Evolutionary conservation across 1,140 invertebrate species (phyloP), one percentile per base, ranked within the genome.

Genomic region (Dreissena rostriformis): DNA sequence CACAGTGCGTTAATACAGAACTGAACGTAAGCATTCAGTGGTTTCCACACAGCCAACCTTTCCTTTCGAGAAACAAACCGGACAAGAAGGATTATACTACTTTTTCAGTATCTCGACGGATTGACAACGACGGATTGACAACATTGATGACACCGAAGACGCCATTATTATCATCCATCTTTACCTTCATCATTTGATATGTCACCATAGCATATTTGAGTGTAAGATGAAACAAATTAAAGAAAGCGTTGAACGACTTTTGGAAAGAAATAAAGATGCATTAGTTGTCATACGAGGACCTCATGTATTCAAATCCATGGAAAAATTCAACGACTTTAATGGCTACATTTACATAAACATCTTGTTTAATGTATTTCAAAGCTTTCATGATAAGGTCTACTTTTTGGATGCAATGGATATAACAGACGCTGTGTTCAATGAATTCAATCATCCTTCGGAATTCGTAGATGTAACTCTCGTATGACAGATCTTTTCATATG

Each of bases 41-140:
- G 71, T 73, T 53, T 49, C 71, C 71, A 7, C 71, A 73, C n/a
- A 53, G 39, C 55, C 71, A 73, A 53, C 71, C 71, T 10, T 73
- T 73, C 26, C 26, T 53, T 19, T 49, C 55, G 22, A 49, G 71
- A 52, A 19, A 6, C 24, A 49, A 12, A 11, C 55, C n/a, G 26
- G 73, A 75, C 29, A 28, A 75, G 22, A 55, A 57, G 12, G n/a
- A 28, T 19, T 61, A 63, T 29, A 61, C 73, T 26, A 24, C 63
- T 22, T 75, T 28, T n/a, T 75, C 73, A 12, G n/a, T 28, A 15
- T 28, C 73, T 15, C 53, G 73, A 29, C 26, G 39, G 10, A 29
- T 71, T n/a, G n/a, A n/a, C n/a, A n/a, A n/a, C n/a, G n/a, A n/a
- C n/a, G n/a, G n/a, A n/a, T n/a, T 39, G 68, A 71, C 39, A 22